phyloP scores from a whole-genome alignment of 2,797 vertebrate species.

The Remorina albescens region DNA sequence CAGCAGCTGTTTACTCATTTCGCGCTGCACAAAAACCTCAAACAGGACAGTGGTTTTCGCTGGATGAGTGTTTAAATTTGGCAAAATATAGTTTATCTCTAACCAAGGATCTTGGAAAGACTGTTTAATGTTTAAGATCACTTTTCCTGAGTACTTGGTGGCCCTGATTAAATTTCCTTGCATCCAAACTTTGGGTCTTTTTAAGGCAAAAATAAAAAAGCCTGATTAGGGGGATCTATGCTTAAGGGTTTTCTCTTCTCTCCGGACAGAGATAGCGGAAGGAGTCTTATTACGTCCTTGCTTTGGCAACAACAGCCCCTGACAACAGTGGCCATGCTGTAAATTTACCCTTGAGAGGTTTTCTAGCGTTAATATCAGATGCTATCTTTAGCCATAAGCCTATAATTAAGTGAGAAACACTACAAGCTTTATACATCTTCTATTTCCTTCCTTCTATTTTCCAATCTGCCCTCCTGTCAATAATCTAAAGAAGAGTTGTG shows the following conservation, averaged over 20 bases:
- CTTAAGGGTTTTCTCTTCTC: constrained; percentile 37
- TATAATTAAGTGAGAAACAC: constrained; percentile 59
- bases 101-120: background rate
- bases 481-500: constrained; percentile 30
- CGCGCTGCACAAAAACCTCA: constrained; percentile 3
- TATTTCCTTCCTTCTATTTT: constrained; percentile 71
- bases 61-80: constrained; percentile 19
- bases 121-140: constrained; percentile 10
- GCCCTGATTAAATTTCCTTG: background rate
- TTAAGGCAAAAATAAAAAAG: constrained; percentile 20
- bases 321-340: constrained; percentile 64
- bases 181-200: constrained; percentile 21
- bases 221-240: constrained; percentile 21
- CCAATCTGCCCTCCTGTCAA: constrained; percentile 33
- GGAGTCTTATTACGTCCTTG: constrained; percentile 59
- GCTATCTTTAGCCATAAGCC: constrained; percentile 65
- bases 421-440: constrained; percentile 61
- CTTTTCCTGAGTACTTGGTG: constrained; percentile 15
- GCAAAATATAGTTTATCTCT: background rate
- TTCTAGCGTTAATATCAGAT: constrained; percentile 61
- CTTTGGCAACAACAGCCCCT: constrained; percentile 67
- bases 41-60: background rate
- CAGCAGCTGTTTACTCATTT: constrained; percentile 44
- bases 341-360: constrained; percentile 53
- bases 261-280: constrained; percentile 45